Conservation (phyloP, 2,797 vertebrate genomes). For the Hydrolagus colliei region DNA sequence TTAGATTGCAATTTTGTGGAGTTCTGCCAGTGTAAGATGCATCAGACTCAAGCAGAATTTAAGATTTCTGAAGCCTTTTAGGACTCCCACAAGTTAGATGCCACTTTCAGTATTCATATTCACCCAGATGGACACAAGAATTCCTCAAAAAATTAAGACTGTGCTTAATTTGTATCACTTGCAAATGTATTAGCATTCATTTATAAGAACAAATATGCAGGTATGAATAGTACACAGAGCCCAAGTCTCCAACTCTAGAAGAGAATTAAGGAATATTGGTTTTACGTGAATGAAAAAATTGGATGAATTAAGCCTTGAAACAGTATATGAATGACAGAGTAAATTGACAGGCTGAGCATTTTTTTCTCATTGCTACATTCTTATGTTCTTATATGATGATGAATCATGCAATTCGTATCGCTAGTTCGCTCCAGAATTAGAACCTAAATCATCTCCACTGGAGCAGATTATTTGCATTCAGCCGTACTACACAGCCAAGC, state of each 20-base stretch:
- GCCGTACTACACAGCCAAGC: neutral
- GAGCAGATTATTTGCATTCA: neutral
- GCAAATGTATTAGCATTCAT: neutral
- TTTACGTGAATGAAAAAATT: neutral
- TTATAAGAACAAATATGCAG: neutral
- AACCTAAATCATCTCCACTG: neutral
- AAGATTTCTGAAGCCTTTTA: no score
- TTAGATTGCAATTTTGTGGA: neutral
- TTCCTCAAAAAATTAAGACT: neutral
- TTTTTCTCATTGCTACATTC: neutral
- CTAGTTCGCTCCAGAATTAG: neutral
- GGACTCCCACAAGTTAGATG: neutral
- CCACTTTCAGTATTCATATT: neutral
- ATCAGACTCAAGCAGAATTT: no score
- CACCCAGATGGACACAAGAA: neutral
- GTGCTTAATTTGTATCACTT: neutral
- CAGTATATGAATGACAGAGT: neutral
- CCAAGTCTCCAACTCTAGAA: neutral
- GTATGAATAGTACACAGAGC: neutral
- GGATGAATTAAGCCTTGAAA: neutral
- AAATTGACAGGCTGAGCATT: neutral
- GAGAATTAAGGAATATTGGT: neutral
- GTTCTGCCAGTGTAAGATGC: no score
- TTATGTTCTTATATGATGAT: neutral
- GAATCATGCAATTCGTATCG: neutral